Conservation (phyloP, 1,140 invertebrate genomes). For the Anagrus nilaparvatae region DNA sequence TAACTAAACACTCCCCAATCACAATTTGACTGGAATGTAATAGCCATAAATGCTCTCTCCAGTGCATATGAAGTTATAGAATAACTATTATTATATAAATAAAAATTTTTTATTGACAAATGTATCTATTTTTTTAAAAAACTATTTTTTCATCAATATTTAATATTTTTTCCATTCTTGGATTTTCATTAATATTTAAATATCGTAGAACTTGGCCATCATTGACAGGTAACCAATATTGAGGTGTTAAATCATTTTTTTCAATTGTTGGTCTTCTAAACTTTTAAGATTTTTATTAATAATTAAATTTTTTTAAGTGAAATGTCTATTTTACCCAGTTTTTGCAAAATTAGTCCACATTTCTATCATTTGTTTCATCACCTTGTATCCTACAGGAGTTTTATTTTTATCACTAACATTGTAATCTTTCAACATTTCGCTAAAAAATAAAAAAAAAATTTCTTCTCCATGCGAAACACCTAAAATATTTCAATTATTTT, state of each 20-base stretch:
- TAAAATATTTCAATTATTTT: slow-evolving; percentile 11
- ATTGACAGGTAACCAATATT: slow-evolving; percentile 31
- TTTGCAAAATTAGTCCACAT: slow-evolving; percentile 34
- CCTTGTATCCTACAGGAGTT: slow-evolving; percentile 9
- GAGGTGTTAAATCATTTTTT: slow-evolving; percentile 19
- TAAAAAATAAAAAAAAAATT: slow-evolving; percentile 21
- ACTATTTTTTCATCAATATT: slow-evolving; percentile 9
- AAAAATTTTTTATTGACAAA: too few relatives aligned
- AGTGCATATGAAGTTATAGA: too few relatives aligned
- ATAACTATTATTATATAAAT: too few relatives aligned
- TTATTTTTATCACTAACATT: not conserved
- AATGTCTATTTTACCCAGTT: slow-evolving; percentile 20
- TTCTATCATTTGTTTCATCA: slow-evolving; percentile 24
- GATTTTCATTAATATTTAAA: slow-evolving; percentile 18
- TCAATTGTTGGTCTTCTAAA: slow-evolving; percentile 33
- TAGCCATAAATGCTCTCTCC: too few relatives aligned
- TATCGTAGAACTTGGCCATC: slow-evolving; percentile 9
- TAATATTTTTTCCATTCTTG: slow-evolving; percentile 8
- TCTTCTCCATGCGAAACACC: slow-evolving; percentile 28
- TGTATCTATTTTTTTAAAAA: slow-evolving; percentile 13
- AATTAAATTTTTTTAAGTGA: not conserved
- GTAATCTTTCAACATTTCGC: not conserved
- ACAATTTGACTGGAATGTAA: too few relatives aligned
- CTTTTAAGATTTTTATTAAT: not conserved
- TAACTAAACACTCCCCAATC: too few relatives aligned